phyloP scores from a whole-genome alignment of 2,113 vertebrate species.

The Pseudopodoces humilis region DNA sequence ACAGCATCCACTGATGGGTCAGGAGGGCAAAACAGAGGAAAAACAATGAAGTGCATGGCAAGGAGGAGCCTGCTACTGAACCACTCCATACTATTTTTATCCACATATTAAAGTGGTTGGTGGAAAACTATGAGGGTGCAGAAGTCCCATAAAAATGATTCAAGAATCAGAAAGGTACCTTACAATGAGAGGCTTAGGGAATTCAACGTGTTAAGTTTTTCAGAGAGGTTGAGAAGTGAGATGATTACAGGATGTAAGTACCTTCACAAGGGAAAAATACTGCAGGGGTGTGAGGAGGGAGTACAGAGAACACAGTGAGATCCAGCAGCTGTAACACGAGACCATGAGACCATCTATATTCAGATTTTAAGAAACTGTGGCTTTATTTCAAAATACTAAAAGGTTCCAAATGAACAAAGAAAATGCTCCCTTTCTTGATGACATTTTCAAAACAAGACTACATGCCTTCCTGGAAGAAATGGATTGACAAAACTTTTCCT shows the following conservation, averaged over 20 bases:
- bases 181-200: neutral
- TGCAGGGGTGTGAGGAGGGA: neutral
- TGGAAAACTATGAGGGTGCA: neutral
- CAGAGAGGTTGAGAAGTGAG: neutral
- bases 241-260: neutral
- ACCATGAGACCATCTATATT: accelerated
- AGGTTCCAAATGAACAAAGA: neutral
- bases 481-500: neutral
- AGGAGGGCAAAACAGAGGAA: neutral
- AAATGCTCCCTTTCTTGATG: neutral
- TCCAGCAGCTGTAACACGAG: accelerated
- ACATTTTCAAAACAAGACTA: neutral
- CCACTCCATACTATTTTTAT: neutral
- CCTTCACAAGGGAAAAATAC: neutral
- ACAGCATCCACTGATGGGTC: neutral
- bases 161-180: neutral
- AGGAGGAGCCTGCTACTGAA: neutral
- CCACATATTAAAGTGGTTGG: neutral
- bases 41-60: neutral
- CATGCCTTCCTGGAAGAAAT: neutral
- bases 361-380: neutral
- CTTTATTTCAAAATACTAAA: neutral
- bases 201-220: neutral
- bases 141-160: constrained; percentile 16
- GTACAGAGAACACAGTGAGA: neutral